Percentiles rank a stretch among this genome's conserved stretches.
These are phyloP conservation scores for Theristus sp. DNA, from an alignment of 2,888 invertebrate genomes.

Conservation along the genomic window DNA sequence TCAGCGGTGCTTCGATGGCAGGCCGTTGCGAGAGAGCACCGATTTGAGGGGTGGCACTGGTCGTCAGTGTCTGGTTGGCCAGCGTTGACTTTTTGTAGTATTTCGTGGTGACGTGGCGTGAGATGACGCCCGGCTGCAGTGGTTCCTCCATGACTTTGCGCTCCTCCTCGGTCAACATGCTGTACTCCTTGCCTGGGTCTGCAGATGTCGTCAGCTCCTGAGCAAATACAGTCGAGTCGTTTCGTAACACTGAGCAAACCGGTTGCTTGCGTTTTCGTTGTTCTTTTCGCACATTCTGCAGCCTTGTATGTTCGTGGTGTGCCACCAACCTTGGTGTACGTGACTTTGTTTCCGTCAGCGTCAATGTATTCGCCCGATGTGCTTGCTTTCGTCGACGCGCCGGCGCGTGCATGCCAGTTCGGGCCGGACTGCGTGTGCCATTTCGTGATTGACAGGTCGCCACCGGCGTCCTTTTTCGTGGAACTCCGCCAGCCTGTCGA, in stretches of 20 bases:
- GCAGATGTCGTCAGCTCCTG: background rate
- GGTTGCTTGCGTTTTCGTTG: too few species aligned
- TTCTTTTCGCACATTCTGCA: too few species aligned
- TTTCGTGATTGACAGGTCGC: background rate
- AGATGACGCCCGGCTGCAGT: slow-evolving; percentile 5
- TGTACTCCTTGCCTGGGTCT: slow-evolving; percentile 3
- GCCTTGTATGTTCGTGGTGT: too few species aligned
- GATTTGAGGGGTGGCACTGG: background rate
- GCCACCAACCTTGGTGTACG: slow-evolving; percentile 3
- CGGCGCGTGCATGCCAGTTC: background rate
- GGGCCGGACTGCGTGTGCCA: background rate
- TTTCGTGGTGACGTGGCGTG: slow-evolving; percentile 5
- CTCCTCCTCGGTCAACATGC: slow-evolving; percentile 5
- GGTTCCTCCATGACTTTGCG: slow-evolving; percentile 3
- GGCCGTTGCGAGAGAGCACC: background rate
- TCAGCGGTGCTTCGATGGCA: background rate
- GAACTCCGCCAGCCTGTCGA: too few species aligned
- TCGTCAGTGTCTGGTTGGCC: background rate
- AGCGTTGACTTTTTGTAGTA: slow-evolving; percentile 5
- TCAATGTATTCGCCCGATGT: slow-evolving; percentile 3
- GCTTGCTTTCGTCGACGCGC: background rate
- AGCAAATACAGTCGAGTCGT: too few species aligned
- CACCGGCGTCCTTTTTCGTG: background rate
- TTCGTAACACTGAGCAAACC: too few species aligned
- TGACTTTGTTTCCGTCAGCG: background rate